Evolutionary conservation across 2,797 vertebrate species (phyloP).

Genomic region (Rhinophrynus dorsalis): DNA sequence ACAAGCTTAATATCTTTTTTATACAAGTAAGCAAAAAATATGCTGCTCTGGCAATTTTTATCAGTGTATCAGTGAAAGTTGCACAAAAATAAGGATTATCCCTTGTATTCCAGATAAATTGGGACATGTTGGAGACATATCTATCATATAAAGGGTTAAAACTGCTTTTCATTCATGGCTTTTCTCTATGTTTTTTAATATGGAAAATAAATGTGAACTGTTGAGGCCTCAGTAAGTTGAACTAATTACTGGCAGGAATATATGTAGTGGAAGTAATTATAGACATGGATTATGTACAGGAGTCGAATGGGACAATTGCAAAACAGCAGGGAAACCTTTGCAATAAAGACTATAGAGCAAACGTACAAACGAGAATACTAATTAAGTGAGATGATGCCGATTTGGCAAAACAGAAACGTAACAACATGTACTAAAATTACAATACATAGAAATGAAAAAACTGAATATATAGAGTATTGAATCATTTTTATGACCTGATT

Average conservation of each 20-base stretch:
- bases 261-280: conserved; percentile 35
- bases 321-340: conserved; percentile 18
- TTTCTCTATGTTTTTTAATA: background rate
- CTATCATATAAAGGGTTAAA: no score
- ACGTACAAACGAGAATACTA: conserved; percentile 6
- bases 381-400: conserved; percentile 29
- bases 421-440: conserved; percentile 20
- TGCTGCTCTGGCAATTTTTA: no score
- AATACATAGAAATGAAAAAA: no score
- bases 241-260: conserved; percentile 29
- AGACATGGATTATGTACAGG: conserved; percentile 6
- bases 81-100: no score
- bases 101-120: no score
- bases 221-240: conserved; percentile 19
- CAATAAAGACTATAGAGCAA: conserved; percentile 2
- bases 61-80: no score
- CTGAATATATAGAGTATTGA: no score
- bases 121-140: no score
- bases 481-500: no score
- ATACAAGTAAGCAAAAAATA: no score
- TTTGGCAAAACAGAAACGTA: conserved; percentile 5
- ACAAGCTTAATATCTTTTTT: no score
- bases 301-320: conserved; percentile 26
- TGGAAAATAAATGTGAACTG: conserved; percentile 5
- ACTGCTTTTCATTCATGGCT: no score